A percentile compares a stretch with the other conserved stretches of the same genome.
Evolutionary conservation across 2,113 vertebrate species (phyloP).

Genomic region (zebrafish (Danio rerio)): DNA sequence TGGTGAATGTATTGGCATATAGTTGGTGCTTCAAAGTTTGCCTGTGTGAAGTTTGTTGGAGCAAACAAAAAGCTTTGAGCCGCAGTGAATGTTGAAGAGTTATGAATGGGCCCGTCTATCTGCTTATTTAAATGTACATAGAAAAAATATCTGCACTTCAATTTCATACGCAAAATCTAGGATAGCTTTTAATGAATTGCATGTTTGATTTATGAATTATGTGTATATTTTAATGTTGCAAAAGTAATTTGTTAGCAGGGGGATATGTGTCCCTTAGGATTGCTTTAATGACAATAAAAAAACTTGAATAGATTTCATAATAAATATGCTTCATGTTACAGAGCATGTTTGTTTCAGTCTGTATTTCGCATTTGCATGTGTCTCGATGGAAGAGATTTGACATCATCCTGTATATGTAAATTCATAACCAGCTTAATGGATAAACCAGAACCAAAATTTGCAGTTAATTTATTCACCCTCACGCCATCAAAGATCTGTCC

Average conservation of each 20-base stretch:
- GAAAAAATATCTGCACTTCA: slow-evolving; percentile 4
- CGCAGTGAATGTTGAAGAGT: not conserved
- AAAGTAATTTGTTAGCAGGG: not conserved
- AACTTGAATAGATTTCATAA: not conserved
- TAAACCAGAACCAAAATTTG: too few species aligned
- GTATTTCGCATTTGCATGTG: not conserved
- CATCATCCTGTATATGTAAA: not conserved
- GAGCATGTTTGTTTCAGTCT: not conserved
- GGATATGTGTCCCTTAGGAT: not conserved
- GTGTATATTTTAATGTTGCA: not conserved
- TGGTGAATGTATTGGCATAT: slow-evolving; percentile 4
- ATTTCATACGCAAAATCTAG: not conserved
- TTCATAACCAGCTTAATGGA: not conserved
- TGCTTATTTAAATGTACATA: slow-evolving; percentile 34
- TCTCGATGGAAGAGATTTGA: not conserved
- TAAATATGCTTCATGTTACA: not conserved
- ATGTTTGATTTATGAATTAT: not conserved
- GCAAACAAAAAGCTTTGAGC: slow-evolving; percentile 21
- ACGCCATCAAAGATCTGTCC: too few species aligned
- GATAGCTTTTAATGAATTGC: not conserved
- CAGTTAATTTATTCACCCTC: too few species aligned
- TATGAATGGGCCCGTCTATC: not conserved
- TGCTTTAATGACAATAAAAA: not conserved
- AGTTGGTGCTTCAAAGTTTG: not conserved
- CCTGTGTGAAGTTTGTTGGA: not conserved